Evolutionary conservation across 2,888 invertebrate genomes (phyloP).

Genomic region (Lypha dubia): DNA sequence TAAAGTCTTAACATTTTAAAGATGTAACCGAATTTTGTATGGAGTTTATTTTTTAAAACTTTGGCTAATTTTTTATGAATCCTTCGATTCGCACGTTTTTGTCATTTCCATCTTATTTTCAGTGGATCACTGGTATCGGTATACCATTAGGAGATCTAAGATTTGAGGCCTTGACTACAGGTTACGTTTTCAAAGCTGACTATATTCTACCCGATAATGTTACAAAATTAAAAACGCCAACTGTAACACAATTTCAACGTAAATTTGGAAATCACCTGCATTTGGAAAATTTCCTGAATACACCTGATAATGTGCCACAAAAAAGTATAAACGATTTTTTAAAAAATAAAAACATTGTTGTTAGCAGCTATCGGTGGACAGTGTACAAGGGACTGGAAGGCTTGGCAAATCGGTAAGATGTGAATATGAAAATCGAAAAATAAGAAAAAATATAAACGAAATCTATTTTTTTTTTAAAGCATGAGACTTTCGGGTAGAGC

Average conservation of each 20-base stretch:
- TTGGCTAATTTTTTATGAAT: too few relatives aligned
- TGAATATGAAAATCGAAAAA: background rate
- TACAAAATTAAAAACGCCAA: constrained; percentile 75
- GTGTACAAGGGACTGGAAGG: constrained; percentile 79
- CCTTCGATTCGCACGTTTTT: too few relatives aligned
- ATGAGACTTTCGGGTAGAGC: constrained; percentile 87
- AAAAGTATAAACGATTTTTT: constrained; percentile 71
- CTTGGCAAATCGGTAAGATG: constrained; percentile 75
- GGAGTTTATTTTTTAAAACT: too few relatives aligned
- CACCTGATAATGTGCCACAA: constrained; percentile 75
- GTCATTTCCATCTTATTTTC: too few relatives aligned
- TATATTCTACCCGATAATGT: constrained; percentile 80
- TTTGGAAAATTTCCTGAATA: constrained; percentile 77
- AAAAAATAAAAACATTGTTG: constrained; percentile 71
- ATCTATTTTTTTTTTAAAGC: constrained; percentile 81
- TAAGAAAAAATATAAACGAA: background rate
- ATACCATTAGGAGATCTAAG: constrained; percentile 80
- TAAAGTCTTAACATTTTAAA: too few relatives aligned
- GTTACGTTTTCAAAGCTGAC: constrained; percentile 81
- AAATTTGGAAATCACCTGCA: constrained; percentile 70
- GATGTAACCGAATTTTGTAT: too few relatives aligned
- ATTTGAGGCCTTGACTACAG: constrained; percentile 81
- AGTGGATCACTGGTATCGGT: constrained; percentile 82
- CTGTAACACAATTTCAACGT: constrained; percentile 72
- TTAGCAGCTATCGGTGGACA: constrained; percentile 80